Base-by-base conservation (phyloP, 2,888 invertebrate genomes). In the Oligia latruncula region DNA sequence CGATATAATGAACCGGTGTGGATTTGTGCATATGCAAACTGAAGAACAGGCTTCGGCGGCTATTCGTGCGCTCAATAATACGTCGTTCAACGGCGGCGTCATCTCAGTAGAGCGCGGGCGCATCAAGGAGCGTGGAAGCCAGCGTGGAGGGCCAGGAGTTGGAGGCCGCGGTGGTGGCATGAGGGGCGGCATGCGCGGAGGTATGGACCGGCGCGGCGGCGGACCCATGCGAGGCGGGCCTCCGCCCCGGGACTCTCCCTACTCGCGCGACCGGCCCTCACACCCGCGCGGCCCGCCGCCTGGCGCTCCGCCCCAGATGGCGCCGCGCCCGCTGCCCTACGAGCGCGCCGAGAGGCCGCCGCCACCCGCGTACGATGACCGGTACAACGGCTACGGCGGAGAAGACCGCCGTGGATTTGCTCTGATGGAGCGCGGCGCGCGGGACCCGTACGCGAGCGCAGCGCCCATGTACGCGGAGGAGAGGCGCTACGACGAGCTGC, bases 1-100 rank as follows among this genome's bases (percentile, higher is more conserved):
- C 95, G 99, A 99, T 93, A 98, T 99, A 80, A 98, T 99, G 97
- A 99, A 99, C 94, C 98, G 99, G 83, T 99, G 99, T 95, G 99
- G 99, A 17, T 99, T 99, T 96, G 98, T 99, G 73, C 99, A 99
- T 95, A 98, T 99, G 98, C 98, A 98, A 92, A 98, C 98, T 40
- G 97, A 98, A 90, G 98, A 98, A 74, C 98, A 99, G 94, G 99
- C 99, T 5, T 97, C 98, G 70, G 98, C 98, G 78, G 99, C 99
- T 0, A 98, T 99, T 89, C 97, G 98, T 85, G 98, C 98, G 55
- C 95, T 99, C 55, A 98, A 99, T 94, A 98, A 98, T 90, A 97
- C 98, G 1, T 98, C 98, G 72, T 98, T 99, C 94, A 98, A 98
- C 95, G 99, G 99, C 46, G 98, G 98, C 74, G 97, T 98, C 82